Evolutionary conservation across 2,888 invertebrate species (phyloP).

Genomic region (Cephonodes hylas): DNA sequence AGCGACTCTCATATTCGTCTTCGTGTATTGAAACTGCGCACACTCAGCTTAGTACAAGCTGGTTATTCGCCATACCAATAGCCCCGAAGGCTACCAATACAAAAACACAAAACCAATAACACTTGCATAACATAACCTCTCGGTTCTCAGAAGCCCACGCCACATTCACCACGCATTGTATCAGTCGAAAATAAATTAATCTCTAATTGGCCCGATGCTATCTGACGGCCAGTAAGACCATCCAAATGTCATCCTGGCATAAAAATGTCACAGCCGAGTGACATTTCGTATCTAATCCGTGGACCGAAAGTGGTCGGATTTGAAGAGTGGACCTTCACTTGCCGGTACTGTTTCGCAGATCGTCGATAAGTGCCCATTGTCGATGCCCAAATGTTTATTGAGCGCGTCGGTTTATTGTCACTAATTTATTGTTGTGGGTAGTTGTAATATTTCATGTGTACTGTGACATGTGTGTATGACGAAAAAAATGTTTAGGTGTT

Average conservation of each 20-base stretch:
- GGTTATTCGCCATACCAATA: background rate
- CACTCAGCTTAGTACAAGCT: too few relatives aligned
- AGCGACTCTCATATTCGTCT: too few relatives aligned
- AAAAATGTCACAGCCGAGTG: conserved; percentile 77
- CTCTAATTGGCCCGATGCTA: conserved; percentile 75
- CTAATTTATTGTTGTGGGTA: conserved; percentile 1
- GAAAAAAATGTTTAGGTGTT: background rate
- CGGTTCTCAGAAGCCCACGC: background rate
- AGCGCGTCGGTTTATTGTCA: background rate
- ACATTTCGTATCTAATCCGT: conserved; percentile 78
- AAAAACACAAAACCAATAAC: background rate
- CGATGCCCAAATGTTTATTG: background rate
- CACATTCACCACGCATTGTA: conserved; percentile 11
- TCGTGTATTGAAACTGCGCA: too few relatives aligned
- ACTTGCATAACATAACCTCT: background rate
- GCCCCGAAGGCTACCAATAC: background rate
- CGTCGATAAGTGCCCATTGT: conserved; percentile 22
- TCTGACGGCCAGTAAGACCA: conserved; percentile 60
- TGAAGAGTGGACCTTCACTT: conserved; percentile 28
- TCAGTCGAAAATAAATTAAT: conserved; percentile 62
- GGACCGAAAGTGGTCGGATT: conserved; percentile 65
- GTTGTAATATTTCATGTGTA: conserved; percentile 17
- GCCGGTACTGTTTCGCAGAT: conserved; percentile 21
- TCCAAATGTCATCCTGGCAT: conserved; percentile 72
- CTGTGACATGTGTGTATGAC: background rate